Base-by-base conservation (phyloP, 2,797 vertebrate genomes). In the Remorina albescens region DNA sequence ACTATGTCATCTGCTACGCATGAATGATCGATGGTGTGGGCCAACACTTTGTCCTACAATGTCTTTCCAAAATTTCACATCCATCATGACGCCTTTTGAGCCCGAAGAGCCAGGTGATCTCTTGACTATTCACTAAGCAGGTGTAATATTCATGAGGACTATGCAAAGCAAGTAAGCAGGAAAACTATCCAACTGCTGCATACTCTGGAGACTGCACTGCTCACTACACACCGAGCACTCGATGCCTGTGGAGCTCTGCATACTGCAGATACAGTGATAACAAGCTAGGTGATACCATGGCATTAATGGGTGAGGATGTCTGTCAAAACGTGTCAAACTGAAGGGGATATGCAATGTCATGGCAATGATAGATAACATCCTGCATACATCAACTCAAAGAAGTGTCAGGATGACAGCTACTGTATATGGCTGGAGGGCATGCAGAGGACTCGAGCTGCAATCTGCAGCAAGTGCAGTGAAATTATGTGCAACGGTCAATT, bases 1-100 rank as follows among this genome's bases (percentile, higher is more conserved):
- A 89, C 70, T 61, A 83, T 92, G 89, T 93, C 91, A 85, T 89
- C 84, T 85, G 85, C 86, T 88, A 50, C 46, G 67, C 80, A 71
- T 90, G 87, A 92, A 80, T 91, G 91, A 94, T 88, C 81, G 83
- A 91, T 88, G 89, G 79, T 60, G 73, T 37, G 66, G 82, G 87
- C 83, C 88, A 88, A 78, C 76, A 71, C 85, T 88, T 85, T 90
- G 90, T 92, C 88, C 90, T 89, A 78, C 78, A 41, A 51, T 82
- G 86, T 84, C 89, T 91, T 91, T 91, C 87, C 86, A 82, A 75
- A 70, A 62, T 76, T 83, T 82, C 79, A 34, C 87, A 87, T 90
- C 88, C 82, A 84, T 90, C 86, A 82, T 25, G 11, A 15, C 10
- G 67, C 74, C 60, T 88, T 87, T 74, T 66, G 66, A 83, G 75